Percentiles rank a stretch among this genome's conserved stretches.
Evolutionary conservation across 2,888 invertebrate genomes (phyloP).

Genomic region (Drosophila nr. perissopoda): DNA sequence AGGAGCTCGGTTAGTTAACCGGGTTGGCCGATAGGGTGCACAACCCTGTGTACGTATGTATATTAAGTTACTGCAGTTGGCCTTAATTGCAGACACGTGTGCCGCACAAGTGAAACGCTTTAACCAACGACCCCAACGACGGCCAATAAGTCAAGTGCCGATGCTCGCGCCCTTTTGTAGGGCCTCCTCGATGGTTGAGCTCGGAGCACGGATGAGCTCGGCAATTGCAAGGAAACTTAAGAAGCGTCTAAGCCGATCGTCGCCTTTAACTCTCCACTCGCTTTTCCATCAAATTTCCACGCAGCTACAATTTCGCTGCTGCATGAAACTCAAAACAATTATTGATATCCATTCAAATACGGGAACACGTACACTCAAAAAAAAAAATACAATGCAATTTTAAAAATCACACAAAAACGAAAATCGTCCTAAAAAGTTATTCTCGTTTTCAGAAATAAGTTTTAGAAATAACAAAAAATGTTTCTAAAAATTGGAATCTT

Average conservation of each 20-base stretch:
- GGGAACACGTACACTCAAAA: slow-evolving; percentile 23
- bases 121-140: slow-evolving; percentile 23
- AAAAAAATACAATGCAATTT: background rate
- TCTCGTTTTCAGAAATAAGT: too few species aligned
- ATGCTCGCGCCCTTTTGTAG: slow-evolving; percentile 64
- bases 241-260: slow-evolving; percentile 62
- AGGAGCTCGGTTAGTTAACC: background rate
- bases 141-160: slow-evolving; percentile 66
- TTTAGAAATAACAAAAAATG: too few species aligned
- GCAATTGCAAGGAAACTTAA: slow-evolving; percentile 60
- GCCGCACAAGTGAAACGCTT: slow-evolving; percentile 58
- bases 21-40: background rate
- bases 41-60: slow-evolving; percentile 5
- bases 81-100: slow-evolving; percentile 78
- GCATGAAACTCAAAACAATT: slow-evolving; percentile 36
- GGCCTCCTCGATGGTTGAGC: slow-evolving; percentile 41
- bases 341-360: slow-evolving; percentile 49
- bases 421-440: too few species aligned
- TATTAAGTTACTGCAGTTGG: slow-evolving; percentile 74
- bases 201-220: slow-evolving; percentile 15
- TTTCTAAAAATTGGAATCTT: too few species aligned
- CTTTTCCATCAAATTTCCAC: slow-evolving; percentile 56
- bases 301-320: slow-evolving; percentile 66
- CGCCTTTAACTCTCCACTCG: background rate
- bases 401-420: too few species aligned